Evolutionary conservation across 2,888 invertebrate genomes (phyloP).

Genomic region (Hylaea fasciaria): DNA sequence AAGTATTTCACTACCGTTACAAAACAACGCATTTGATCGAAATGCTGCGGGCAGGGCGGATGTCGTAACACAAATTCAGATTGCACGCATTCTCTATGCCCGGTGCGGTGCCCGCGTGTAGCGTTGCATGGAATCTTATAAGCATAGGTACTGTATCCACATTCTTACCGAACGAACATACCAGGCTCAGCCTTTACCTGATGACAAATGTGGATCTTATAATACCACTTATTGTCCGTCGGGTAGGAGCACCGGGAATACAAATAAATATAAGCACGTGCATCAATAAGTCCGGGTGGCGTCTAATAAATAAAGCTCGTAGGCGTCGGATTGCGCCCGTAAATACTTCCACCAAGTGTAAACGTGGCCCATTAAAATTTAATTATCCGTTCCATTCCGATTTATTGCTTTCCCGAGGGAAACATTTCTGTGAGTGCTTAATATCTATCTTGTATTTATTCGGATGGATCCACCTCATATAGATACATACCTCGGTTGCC

Average conservation of each 20-base stretch:
- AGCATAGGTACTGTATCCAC: slow-evolving; percentile 13
- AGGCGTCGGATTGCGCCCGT: slow-evolving; percentile 63
- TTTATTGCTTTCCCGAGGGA: slow-evolving; percentile 71
- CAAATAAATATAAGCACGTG: slow-evolving; percentile 42
- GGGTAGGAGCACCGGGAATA: slow-evolving; percentile 28
- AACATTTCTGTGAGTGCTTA: slow-evolving; percentile 44
- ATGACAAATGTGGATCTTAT: slow-evolving; percentile 43
- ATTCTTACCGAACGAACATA: slow-evolving; percentile 9
- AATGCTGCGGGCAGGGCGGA: slow-evolving; percentile 52
- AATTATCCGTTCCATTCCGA: slow-evolving; percentile 67
- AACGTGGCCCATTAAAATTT: slow-evolving; percentile 69
- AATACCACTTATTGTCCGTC: slow-evolving; percentile 32
- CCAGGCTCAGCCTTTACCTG: slow-evolving; percentile 31
- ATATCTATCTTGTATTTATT: slow-evolving; percentile 27
- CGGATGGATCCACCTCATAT: slow-evolving; percentile 3
- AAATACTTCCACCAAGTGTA: slow-evolving; percentile 64
- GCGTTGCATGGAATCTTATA: neutral
- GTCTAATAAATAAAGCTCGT: slow-evolving; percentile 62
- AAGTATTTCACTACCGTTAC: slow-evolving; percentile 73
- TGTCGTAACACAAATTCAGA: slow-evolving; percentile 64
- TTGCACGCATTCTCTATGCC: slow-evolving; percentile 38
- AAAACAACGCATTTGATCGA: slow-evolving; percentile 68
- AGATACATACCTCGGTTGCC: slow-evolving; percentile 3
- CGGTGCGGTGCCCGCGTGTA: neutral
- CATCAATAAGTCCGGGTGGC: slow-evolving; percentile 41